A percentile compares a stretch with the other conserved stretches of the same genome.
These are phyloP conservation scores for Drosophila subsilvestris DNA, from an alignment of 2,888 invertebrate species.

Conservation along the genomic window DNA sequence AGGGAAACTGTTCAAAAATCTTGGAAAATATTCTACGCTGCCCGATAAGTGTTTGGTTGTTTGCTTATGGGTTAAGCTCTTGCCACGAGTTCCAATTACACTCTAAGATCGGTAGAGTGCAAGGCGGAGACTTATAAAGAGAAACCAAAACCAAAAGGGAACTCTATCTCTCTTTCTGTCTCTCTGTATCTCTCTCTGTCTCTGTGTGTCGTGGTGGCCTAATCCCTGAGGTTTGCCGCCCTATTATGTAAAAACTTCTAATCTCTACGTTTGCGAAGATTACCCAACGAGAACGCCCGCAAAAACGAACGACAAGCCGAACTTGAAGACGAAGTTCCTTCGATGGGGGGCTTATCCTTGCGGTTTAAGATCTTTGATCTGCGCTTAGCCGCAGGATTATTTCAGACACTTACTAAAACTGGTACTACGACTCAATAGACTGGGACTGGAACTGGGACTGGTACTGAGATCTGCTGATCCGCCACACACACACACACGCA, in stretches of 20 bases:
- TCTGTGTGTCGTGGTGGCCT: conserved; percentile 17
- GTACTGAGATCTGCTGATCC: background rate
- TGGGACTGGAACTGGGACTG: background rate
- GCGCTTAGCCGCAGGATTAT: conserved; percentile 74
- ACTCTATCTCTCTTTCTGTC: conserved; percentile 16
- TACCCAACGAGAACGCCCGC: conserved; percentile 44
- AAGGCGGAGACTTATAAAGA: conserved; percentile 26
- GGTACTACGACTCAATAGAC: background rate
- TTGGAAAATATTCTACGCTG: background rate
- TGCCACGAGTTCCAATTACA: conserved; percentile 45
- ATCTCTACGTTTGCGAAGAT: conserved; percentile 40
- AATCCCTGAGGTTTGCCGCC: conserved; percentile 28
- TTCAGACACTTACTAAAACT: conserved; percentile 63
- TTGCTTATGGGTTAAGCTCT: conserved; percentile 34
- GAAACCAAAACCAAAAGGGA: background rate
- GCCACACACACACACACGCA: conserved; percentile 6
- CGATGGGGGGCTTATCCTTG: conserved; percentile 47
- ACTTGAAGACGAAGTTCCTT: conserved; percentile 18
- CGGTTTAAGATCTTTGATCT: conserved; percentile 78
- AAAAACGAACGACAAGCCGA: conserved; percentile 3
- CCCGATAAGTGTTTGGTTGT: background rate
- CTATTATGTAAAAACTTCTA: conserved; percentile 48
- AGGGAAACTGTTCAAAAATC: background rate
- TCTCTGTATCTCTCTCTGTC: conserved; percentile 1
- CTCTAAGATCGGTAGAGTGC: conserved; percentile 34